Evolutionary conservation across 2,888 invertebrate genomes (phyloP), one percentile per base, ranked within the genome.

Genomic region (Cartodere bifasciata): DNA sequence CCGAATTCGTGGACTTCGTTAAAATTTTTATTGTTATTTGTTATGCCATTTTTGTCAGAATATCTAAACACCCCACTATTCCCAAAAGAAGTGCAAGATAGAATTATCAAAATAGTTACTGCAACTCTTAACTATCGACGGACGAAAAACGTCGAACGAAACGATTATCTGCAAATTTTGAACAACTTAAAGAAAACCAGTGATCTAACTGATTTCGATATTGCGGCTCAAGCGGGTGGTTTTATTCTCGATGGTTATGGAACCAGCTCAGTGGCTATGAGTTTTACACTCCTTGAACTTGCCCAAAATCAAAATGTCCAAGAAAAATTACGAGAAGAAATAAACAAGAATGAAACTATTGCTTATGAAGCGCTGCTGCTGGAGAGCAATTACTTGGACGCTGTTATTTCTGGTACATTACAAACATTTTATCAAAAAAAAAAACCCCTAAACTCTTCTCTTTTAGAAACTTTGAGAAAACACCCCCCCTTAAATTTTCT

Each of bases 201-300:
- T 33, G 44, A 49, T 4, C 38, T 52, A 21, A 41, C 34, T 1
- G 40, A 58, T 13, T 45, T 46, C 2, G 45, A 53, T 1, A 39
- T 64, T 16, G 34, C 48, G 0, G 52, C 62, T 0, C 59, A 64
- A 14, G 46, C 56, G 2, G 41, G 62, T 2, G 52, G 63, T 0
- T 63, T 67, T 36, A 63, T 62, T 34, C 27, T 53, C 1, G 66
- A 64, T 21, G 64, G 64, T 2, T 63, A 58, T 39, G 64, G 64
- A 39, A 65, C 65, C 1, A 61, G 61, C 4, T 58, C 62, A 2
- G 47, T 55, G 1, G 53, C 56, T 0, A 39, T 64, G 13, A 50
- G 49, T 16, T 62, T 55, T 27, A 32, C 53, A 1, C 41, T 54
- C 1, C 63, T 56, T 35, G 49, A 58, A 13, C 35, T 68, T 7